These are phyloP conservation scores for Molanna angustata DNA, from an alignment of 2,888 invertebrate genomes.

Conservation along the genomic window DNA sequence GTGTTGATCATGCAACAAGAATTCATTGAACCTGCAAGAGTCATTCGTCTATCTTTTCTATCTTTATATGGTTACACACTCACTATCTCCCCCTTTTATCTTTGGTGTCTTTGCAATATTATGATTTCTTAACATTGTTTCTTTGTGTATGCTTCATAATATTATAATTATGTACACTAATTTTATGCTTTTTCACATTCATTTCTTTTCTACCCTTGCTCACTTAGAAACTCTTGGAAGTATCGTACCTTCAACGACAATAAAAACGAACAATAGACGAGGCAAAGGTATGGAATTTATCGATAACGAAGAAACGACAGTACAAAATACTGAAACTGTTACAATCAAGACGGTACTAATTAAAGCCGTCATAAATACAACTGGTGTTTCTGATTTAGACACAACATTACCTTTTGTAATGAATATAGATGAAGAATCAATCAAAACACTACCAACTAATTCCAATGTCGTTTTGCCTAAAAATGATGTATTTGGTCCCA, in stretches of 20 bases:
- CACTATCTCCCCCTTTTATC: too few species aligned
- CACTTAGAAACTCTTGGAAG: neutral
- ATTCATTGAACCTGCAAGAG: too few species aligned
- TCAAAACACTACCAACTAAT: neutral
- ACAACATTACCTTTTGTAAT: too few species aligned
- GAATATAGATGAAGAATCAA: neutral
- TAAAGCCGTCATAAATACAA: too few species aligned
- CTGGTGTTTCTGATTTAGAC: too few species aligned
- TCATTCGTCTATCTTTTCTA: too few species aligned
- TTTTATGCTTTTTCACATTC: neutral
- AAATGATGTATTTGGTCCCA: constrained; percentile 2
- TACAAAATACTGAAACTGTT: too few species aligned
- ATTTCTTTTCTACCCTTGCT: neutral
- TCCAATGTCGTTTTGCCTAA: neutral
- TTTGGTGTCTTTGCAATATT: too few species aligned
- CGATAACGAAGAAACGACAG: constrained; percentile 1
- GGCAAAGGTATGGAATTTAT: neutral
- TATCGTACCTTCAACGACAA: neutral
- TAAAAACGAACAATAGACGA: neutral
- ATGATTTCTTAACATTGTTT: too few species aligned
- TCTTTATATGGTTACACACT: too few species aligned
- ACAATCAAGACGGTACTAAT: too few species aligned
- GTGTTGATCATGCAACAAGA: too few species aligned
- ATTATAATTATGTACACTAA: neutral
- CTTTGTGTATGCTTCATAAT: neutral